These are phyloP conservation scores for Porphyrio hochstetteri DNA, from an alignment of 2,113 vertebrate genomes.

Conservation along the genomic window DNA sequence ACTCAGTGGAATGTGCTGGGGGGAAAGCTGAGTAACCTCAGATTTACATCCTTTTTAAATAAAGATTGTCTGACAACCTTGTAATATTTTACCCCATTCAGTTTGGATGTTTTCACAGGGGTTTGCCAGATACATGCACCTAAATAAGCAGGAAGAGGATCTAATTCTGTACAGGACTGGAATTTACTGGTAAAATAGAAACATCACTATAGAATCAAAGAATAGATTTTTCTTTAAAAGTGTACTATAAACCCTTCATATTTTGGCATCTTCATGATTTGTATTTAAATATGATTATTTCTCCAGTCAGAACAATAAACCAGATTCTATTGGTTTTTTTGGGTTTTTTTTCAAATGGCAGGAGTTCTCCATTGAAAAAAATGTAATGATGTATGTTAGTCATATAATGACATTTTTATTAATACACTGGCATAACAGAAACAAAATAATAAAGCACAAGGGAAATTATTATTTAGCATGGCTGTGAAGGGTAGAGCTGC, in stretches of 20 bases:
- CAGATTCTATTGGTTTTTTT: neutral
- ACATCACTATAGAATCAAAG: slow-evolving; percentile 26
- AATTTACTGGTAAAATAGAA: slow-evolving; percentile 42
- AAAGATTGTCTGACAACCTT: slow-evolving; percentile 27
- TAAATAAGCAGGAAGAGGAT: neutral
- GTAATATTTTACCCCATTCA: slow-evolving; percentile 51
- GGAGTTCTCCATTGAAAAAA: neutral
- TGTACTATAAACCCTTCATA: slow-evolving; percentile 48
- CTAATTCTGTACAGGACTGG: slow-evolving; percentile 20
- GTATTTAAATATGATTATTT: slow-evolving; percentile 44
- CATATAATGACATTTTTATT: neutral
- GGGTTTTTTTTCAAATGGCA: neutral
- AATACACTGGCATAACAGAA: neutral
- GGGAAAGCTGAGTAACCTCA: slow-evolving; percentile 25
- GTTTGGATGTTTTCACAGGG: slow-evolving; percentile 42
- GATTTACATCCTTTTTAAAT: slow-evolving; percentile 55
- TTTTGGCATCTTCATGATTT: slow-evolving; percentile 48
- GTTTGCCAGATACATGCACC: slow-evolving; percentile 31
- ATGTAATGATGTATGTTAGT: neutral
- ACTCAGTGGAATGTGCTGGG: neutral
- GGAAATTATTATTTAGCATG: neutral
- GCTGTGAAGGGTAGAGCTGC: neutral
- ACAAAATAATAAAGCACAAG: neutral
- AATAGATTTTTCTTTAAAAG: slow-evolving; percentile 60
- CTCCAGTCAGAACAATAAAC: neutral